Base-by-base conservation (phyloP, 2,888 invertebrate genomes). In the Latrodectus hesperus region DNA sequence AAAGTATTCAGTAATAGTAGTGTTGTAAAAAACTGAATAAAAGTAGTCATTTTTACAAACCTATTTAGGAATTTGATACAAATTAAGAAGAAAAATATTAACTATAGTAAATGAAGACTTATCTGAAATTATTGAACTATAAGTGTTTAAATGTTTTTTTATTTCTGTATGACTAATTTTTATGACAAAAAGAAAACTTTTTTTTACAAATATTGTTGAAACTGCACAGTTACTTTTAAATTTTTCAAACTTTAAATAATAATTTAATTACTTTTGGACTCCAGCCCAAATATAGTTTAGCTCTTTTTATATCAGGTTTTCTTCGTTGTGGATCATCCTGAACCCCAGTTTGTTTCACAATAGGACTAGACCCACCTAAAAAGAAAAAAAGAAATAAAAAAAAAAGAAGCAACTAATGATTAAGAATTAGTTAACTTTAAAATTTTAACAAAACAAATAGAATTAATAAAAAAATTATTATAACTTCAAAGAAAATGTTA, bases 251-350 rank as follows among this genome's bases (percentile, higher is more conserved):
- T 3, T 38, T 38, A 16, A 60, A 9, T 11, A 9, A 49, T 38
- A 51, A 76, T 52, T 67, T 38, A 22, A 12, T 70, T 82, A 97
- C 96, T 94, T 96, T 96, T 11, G 99, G 99, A 91, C 96, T 94
- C 99, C 99, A 99, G 89, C 95, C 94, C 16, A 99, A 93, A 91
- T 95, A 94, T 87, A 94, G 94, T 91, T 95, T 95, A 6, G 99
- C 99, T 84, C 97, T 93, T 0, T 95, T 94, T 90, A 99, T 99
- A 92, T 99, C 98, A 0, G 99, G 99, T 90, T 96, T 95, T 73
- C 99, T 94, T 89, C 97, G 94, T 92, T 98, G 97, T 0, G 99
- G 99, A 93, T 99, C 99, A 92, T 99, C 99, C 92, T 97, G 96
- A 74, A 98, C 96, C 8, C 97, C 96, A 26, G 96, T 95, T 89